phyloP scores from a whole-genome alignment of 2,888 invertebrate species.

The Euphydryas editha region DNA sequence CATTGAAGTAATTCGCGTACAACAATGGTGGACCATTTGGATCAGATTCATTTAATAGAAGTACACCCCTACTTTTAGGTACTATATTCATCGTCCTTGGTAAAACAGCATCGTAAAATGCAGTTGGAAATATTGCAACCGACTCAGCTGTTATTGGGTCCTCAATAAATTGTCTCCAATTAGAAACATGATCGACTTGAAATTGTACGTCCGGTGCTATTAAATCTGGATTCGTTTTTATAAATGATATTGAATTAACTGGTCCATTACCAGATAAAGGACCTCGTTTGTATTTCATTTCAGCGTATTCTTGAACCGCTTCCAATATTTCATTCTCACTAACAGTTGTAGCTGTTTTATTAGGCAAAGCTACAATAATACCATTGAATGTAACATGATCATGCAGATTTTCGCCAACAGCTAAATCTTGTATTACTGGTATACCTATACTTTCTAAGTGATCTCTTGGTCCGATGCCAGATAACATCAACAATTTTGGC shows the following conservation, averaged over 20 bases:
- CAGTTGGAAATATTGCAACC: constrained; percentile 71
- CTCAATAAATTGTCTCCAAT: constrained; percentile 76
- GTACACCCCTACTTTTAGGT: constrained; percentile 84
- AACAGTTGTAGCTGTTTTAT: constrained; percentile 73
- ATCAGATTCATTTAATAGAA: constrained; percentile 85
- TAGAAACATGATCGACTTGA: constrained; percentile 73
- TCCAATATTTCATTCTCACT: constrained; percentile 61
- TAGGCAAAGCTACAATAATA: constrained; percentile 78
- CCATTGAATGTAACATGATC: constrained; percentile 72
- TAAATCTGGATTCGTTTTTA: constrained; percentile 74
- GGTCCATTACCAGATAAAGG: constrained; percentile 82
- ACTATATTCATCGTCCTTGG: constrained; percentile 82
- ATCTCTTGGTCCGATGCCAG: constrained; percentile 66
- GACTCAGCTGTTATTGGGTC: constrained; percentile 75
- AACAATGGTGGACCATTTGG: constrained; percentile 88
- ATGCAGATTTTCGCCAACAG: constrained; percentile 69
- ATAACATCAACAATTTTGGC: constrained; percentile 67
- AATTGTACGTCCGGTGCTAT: constrained; percentile 86
- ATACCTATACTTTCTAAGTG: constrained; percentile 58
- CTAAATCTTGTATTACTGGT: constrained; percentile 56
- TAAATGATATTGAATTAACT: constrained; percentile 81
- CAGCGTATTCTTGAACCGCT: constrained; percentile 66
- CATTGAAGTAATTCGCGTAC: constrained; percentile 85
- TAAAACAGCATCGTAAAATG: constrained; percentile 84
- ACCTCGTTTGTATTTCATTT: constrained; percentile 61